Evolutionary conservation across 2,113 vertebrate genomes (phyloP).

Genomic region (Mionectes macconnelli): DNA sequence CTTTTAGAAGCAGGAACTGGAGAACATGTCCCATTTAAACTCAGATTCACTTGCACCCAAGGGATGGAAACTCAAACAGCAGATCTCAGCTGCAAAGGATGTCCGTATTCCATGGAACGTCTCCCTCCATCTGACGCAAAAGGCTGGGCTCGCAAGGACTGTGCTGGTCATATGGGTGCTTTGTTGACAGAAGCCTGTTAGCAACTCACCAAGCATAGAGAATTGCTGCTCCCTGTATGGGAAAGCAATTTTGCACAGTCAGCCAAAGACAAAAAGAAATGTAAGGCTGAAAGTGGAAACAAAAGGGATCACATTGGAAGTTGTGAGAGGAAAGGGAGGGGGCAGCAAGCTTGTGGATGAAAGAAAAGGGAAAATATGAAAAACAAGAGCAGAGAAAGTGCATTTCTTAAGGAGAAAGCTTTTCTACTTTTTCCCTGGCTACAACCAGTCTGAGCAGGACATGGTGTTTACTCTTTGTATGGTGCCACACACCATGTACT

Average conservation of each 20-base stretch:
- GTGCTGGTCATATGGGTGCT: fast-evolving
- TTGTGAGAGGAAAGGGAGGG: not conserved
- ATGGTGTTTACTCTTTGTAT: not conserved
- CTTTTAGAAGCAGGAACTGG: conserved; percentile 50
- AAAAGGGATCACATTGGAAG: not conserved
- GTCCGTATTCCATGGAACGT: fast-evolving
- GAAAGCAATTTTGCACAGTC: not conserved
- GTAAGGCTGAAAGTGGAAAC: not conserved
- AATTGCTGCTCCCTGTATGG: not conserved
- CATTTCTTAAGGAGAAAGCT: not conserved
- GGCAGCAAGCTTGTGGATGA: not conserved
- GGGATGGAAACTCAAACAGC: conserved; percentile 27
- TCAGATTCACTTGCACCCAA: not conserved
- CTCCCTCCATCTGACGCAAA: not conserved
- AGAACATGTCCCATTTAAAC: conserved; percentile 20
- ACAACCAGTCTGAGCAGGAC: not conserved
- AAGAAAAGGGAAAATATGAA: not conserved
- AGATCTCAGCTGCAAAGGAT: not conserved
- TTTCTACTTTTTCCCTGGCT: not conserved
- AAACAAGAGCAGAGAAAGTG: not conserved
- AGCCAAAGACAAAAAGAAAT: not conserved
- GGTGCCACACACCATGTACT: not conserved
- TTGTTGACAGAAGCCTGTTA: not conserved
- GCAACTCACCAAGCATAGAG: not conserved
- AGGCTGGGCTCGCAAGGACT: not conserved